Evolutionary conservation across 2,888 invertebrate genomes (phyloP), one percentile per base, ranked within the genome.

Genomic region (Drosophila falleni): DNA sequence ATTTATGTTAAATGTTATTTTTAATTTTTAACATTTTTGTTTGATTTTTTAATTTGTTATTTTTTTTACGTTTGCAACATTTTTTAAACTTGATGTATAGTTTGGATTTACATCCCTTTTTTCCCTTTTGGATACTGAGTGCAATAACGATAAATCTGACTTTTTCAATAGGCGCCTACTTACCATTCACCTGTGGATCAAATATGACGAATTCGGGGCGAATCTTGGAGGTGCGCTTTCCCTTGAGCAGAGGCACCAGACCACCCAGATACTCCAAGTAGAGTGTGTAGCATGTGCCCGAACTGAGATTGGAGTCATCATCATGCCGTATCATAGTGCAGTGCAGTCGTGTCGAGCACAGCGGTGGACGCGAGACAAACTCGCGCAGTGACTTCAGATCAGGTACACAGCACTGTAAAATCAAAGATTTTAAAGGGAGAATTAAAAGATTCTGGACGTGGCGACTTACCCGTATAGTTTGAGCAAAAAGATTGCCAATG

Each of bases 141-240:
- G 16, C 3, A 39, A 11, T 8, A 29, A 19, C 9, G 15, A 50
- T 0, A 5, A 13, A 31, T 19, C 1, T 5, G 33, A 13, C 16
- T 37, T 33, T 8, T 5, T 3, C 1, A 8, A 31, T 2, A 9
- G 4, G 0, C 23, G 5, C 8, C 13, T 4, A 63, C 74, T 89
- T 91, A 95, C 96, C 96, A 93, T 96, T 96, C 41, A 94, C 95
- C 93, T 98, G 97, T 2, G 98, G 98, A 93, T 98, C 98, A 91
- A 97, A 98, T 89, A 99, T 99, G 64, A 99, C 98, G 93, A 99
- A 99, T 93, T 99, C 99, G 0, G 99, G 99, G 61, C 98, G 94
- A 78, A 99, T 97, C 93, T 99, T 99, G 92, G 98, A 98, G 69
- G 98, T 98, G 71, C 99, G 94, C 86, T 98, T 97, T 23, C 99